Evolutionary conservation across 2,797 vertebrate species (phyloP).

Genomic region (Australoheros facetus): DNA sequence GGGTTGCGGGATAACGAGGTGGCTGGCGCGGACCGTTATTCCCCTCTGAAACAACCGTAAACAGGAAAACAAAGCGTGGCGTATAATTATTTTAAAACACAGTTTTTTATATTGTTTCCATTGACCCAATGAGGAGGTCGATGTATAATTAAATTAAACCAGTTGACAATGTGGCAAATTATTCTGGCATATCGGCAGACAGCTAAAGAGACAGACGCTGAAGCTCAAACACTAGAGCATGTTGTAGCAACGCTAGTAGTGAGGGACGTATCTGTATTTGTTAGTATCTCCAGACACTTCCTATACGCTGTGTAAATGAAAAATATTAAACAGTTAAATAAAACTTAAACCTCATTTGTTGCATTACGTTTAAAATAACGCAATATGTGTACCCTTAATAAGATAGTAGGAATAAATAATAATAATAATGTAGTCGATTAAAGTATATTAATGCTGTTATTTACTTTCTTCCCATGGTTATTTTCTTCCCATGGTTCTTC

Average conservation of each 20-base stretch:
- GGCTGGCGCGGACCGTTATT: constrained; percentile 11
- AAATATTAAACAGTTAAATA: not conserved
- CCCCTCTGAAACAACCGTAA: not conserved
- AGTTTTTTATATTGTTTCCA: rapidly evolving
- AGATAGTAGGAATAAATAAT: not conserved
- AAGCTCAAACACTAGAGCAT: constrained; percentile 12
- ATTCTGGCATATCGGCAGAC: constrained; percentile 59
- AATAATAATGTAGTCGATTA: not conserved
- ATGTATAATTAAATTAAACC: not conserved
- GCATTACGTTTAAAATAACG: not conserved
- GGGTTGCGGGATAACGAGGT: not conserved
- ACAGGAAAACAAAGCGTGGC: rapidly evolving
- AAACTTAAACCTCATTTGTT: not conserved
- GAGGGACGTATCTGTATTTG: not conserved
- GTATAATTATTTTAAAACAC: rapidly evolving
- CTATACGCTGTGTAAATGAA: not conserved
- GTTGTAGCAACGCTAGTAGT: not conserved
- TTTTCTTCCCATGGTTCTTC: too few relatives aligned
- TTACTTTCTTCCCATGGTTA: too few relatives aligned
- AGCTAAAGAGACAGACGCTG: constrained; percentile 44
- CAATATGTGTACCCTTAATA: not conserved
- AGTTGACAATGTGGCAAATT: not conserved
- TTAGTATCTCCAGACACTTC: not conserved
- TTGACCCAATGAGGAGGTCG: rapidly evolving
- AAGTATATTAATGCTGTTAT: not conserved